A percentile compares a stretch with the other conserved stretches of the same genome.
Conservation (phyloP, 2,888 invertebrate genomes). For the Papilio demoleus region DNA sequence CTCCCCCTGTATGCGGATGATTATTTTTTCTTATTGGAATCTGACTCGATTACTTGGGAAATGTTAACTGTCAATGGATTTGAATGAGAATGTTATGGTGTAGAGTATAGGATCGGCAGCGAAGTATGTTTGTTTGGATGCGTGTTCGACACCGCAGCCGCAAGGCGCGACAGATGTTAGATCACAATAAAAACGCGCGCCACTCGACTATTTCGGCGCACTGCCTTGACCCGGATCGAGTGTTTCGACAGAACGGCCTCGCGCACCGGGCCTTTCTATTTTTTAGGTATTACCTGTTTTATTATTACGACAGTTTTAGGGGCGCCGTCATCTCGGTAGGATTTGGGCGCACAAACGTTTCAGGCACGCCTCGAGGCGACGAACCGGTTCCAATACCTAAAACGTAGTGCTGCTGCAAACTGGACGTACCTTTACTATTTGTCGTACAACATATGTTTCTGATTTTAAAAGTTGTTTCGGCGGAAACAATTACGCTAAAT, state of each 20-base stretch:
- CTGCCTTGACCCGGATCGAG: conserved; percentile 82
- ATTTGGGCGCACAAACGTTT: conserved; percentile 68
- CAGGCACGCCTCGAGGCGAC: conserved; percentile 54
- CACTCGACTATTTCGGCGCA: conserved; percentile 82
- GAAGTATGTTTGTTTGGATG: conserved; percentile 39
- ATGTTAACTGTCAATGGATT: background rate
- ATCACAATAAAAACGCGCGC: conserved; percentile 82
- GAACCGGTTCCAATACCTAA: conserved; percentile 58
- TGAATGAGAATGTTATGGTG: background rate
- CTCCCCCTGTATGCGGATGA: background rate
- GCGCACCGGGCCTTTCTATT: conserved; percentile 83
- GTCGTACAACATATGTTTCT: conserved; percentile 19
- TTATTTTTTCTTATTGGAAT: conserved; percentile 20
- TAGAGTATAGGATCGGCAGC: background rate
- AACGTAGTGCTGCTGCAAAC: conserved; percentile 50
- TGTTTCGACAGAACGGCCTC: conserved; percentile 82
- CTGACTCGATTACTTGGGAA: background rate
- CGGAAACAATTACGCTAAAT: background rate
- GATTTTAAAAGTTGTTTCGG: conserved; percentile 36
- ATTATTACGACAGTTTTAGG: conserved; percentile 80
- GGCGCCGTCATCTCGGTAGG: conserved; percentile 75
- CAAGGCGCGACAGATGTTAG: conserved; percentile 78
- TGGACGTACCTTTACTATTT: conserved; percentile 28
- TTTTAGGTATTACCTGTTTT: conserved; percentile 83
- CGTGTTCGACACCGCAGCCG: conserved; percentile 51